Percentiles rank a stretch among this genome's conserved stretches.
These are phyloP conservation scores for Phanerotoma sp. DNA, from an alignment of 2,888 invertebrate species.

Conservation along the genomic window DNA sequence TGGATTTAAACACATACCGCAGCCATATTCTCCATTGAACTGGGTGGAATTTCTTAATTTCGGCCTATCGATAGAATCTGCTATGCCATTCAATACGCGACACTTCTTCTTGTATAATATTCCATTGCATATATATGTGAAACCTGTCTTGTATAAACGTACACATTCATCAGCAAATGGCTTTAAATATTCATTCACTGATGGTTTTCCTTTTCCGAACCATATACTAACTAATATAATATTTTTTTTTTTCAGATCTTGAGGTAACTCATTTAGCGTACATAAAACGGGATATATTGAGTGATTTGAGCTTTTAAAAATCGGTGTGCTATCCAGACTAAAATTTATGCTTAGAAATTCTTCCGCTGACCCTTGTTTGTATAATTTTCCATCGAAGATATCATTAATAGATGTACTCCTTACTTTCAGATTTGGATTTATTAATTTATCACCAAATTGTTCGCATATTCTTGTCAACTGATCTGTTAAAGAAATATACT, in stretches of 20 bases:
- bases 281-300: no score
- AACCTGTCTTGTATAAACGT: background rate
- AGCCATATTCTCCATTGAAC: conserved; percentile 9
- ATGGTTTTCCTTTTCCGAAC: conserved; percentile 20
- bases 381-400: no score
- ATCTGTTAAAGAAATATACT: background rate
- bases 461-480: background rate
- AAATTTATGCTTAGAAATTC: no score
- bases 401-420: no score
- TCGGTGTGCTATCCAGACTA: no score
- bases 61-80: conserved; percentile 8
- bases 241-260: background rate
- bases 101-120: background rate
- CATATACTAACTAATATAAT: conserved; percentile 20
- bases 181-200: conserved; percentile 20
- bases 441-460: background rate
- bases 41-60: background rate
- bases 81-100: background rate
- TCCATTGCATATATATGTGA: background rate
- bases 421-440: background rate
- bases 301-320: no score
- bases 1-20: conserved; percentile 4
- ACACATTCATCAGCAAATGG: conserved; percentile 15
- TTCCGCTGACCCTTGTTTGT: no score
- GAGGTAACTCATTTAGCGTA: conserved; percentile 24